A percentile compares a stretch with the other conserved stretches of the same genome.
phyloP scores from a whole-genome alignment of 2,888 invertebrate species.

The Eristalis arbustorum region DNA sequence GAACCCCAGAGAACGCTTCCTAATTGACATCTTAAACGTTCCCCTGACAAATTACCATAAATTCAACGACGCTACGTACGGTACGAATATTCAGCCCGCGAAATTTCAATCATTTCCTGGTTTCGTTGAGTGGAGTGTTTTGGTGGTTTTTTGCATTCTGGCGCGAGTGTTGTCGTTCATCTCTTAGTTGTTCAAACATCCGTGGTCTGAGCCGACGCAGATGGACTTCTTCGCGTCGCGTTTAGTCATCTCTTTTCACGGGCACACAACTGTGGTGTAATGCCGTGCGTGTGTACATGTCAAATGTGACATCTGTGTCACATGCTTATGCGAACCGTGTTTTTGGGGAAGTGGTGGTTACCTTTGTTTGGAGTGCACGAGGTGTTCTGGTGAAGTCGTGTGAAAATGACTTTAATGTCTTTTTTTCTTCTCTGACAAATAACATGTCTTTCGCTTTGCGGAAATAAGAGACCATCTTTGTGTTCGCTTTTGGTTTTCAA shows the following conservation, averaged over 20 bases:
- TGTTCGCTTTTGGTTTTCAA: neutral
- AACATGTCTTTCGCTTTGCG: neutral
- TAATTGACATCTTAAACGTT: conserved; percentile 21
- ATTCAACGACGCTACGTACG: neutral
- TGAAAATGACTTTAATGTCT: neutral
- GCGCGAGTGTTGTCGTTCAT: neutral
- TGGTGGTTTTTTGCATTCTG: neutral
- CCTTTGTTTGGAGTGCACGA: neutral
- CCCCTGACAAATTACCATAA: neutral
- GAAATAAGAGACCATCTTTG: neutral
- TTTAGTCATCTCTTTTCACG: neutral
- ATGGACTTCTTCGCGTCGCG: neutral
- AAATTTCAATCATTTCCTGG: neutral
- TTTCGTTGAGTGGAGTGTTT: neutral
- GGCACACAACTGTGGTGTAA: neutral
- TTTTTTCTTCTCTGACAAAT: neutral
- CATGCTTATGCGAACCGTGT: neutral
- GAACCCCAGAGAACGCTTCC: conserved; percentile 18
- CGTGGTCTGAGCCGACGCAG: neutral
- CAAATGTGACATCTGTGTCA: neutral
- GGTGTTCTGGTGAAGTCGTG: neutral
- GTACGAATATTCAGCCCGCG: neutral
- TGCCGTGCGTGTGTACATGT: neutral
- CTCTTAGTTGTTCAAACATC: neutral
- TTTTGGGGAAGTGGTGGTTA: neutral